These are phyloP conservation scores for Hyperoplus lanceolatus DNA, from an alignment of 2,797 vertebrate genomes.

Conservation along the genomic window DNA sequence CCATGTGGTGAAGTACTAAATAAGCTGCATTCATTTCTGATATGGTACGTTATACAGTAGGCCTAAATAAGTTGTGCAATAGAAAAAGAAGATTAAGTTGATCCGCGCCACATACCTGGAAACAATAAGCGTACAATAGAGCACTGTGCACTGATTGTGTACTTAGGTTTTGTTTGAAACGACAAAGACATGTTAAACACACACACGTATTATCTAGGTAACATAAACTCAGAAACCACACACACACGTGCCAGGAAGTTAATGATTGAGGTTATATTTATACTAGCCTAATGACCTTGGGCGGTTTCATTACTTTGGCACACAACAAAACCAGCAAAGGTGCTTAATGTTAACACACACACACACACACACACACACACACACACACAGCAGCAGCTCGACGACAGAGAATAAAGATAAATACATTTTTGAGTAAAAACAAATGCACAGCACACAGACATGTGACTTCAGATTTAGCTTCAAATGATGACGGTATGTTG, in stretches of 20 bases:
- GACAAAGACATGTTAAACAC: slow-evolving; percentile 15
- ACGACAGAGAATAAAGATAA: neutral
- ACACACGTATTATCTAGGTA: slow-evolving; percentile 29
- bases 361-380: too few species aligned
- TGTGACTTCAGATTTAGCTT: neutral
- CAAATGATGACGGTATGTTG: neutral
- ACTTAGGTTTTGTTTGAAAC: slow-evolving; percentile 4
- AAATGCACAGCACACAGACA: neutral
- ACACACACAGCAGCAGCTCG: slow-evolving; percentile 15
- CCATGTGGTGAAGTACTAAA: neutral
- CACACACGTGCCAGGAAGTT: slow-evolving; percentile 3
- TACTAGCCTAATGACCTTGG: neutral
- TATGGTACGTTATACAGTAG: too few species aligned
- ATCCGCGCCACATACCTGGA: neutral
- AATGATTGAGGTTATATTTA: slow-evolving; percentile 21
- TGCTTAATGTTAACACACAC: neutral
- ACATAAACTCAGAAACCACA: slow-evolving; percentile 15
- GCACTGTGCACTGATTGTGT: neutral
- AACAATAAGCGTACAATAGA: neutral
- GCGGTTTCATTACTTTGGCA: slow-evolving; percentile 10
- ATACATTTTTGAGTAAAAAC: neutral
- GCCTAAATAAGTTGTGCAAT: too few species aligned
- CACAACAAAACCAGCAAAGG: neutral
- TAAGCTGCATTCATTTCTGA: neutral
- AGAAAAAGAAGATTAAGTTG: neutral